These are phyloP conservation scores for Micrasema minimum DNA, from an alignment of 1,140 invertebrate genomes.

Conservation along the genomic window DNA sequence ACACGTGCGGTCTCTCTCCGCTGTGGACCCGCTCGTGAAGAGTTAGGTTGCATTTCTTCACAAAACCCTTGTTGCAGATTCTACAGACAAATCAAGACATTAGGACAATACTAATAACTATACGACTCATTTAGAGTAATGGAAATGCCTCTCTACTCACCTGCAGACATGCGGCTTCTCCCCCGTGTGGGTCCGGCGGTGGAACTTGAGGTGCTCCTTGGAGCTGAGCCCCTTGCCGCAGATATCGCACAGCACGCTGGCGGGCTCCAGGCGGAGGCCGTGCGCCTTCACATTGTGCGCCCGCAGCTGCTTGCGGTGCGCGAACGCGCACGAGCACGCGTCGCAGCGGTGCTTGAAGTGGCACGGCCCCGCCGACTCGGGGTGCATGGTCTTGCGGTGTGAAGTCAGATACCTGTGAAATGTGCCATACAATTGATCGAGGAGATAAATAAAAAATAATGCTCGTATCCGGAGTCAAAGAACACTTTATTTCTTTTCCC, in stretches of 20 bases:
- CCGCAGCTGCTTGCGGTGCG: constrained; percentile 67
- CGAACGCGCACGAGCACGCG: constrained; percentile 64
- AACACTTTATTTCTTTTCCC: too few relatives aligned
- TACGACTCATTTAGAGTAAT: too few relatives aligned
- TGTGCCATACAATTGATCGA: too few relatives aligned
- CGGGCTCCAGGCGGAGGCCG: constrained; percentile 63
- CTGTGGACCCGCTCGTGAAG: constrained; percentile 74
- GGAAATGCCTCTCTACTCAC: too few relatives aligned
- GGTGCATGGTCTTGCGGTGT: constrained; percentile 61
- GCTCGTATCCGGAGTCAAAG: too few relatives aligned
- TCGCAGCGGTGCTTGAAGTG: constrained; percentile 59
- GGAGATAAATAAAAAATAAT: too few relatives aligned
- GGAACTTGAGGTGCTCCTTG: constrained; percentile 77
- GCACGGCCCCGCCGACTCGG: constrained; percentile 57
- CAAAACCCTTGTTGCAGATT: constrained; percentile 72
- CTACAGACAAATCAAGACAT: too few relatives aligned
- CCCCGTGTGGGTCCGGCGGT: constrained; percentile 76
- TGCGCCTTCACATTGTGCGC: constrained; percentile 69
- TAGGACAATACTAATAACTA: too few relatives aligned
- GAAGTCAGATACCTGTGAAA: constrained; percentile 59
- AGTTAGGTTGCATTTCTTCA: constrained; percentile 71
- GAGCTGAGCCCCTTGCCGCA: constrained; percentile 83
- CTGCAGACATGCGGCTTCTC: constrained; percentile 78
- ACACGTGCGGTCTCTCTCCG: constrained; percentile 74
- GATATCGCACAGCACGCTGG: constrained; percentile 74